Evolutionary conservation across 2,797 vertebrate species (phyloP).

Genomic region (Poeciliopsis paucimaculata): DNA sequence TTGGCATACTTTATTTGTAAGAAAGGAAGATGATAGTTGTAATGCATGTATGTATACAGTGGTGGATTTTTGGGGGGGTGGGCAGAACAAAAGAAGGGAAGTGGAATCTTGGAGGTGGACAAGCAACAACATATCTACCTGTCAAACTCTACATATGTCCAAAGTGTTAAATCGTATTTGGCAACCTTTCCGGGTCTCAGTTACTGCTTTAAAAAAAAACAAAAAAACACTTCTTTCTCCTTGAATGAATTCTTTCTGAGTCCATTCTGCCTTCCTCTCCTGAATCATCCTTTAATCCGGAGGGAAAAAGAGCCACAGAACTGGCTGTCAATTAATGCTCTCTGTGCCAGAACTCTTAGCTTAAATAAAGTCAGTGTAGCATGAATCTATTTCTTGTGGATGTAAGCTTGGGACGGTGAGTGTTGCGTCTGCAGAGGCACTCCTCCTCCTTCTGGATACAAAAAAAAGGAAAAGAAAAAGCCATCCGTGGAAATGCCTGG

Average conservation of each 20-base stretch:
- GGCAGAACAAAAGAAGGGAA: background rate
- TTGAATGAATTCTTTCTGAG: constrained; percentile 78
- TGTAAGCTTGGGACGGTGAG: constrained; percentile 81
- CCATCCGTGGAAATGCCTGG: constrained; percentile 81
- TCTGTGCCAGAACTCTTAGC: constrained; percentile 79
- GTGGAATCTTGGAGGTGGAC: background rate
- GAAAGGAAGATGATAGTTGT: background rate
- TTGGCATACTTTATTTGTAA: background rate
- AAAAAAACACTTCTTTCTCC: constrained; percentile 70
- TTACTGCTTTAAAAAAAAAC: constrained; percentile 65
- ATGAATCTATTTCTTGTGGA: constrained; percentile 86
- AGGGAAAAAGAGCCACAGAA: constrained; percentile 77
- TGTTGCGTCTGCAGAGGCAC: constrained; percentile 81
- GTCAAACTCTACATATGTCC: constrained; percentile 70
- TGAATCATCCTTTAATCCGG: constrained; percentile 86
- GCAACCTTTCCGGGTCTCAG: constrained; percentile 68
- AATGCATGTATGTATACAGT: constrained; percentile 16
- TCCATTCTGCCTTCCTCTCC: constrained; percentile 78
- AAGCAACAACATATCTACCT: constrained; percentile 45
- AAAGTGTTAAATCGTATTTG: constrained; percentile 65
- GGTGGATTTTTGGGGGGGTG: background rate
- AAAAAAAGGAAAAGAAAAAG: constrained; percentile 42
- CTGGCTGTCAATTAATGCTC: constrained; percentile 83
- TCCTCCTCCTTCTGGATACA: constrained; percentile 46
- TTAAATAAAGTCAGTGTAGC: constrained; percentile 89